phyloP scores from a whole-genome alignment of 2,888 invertebrate species.

The Nezara viridula region DNA sequence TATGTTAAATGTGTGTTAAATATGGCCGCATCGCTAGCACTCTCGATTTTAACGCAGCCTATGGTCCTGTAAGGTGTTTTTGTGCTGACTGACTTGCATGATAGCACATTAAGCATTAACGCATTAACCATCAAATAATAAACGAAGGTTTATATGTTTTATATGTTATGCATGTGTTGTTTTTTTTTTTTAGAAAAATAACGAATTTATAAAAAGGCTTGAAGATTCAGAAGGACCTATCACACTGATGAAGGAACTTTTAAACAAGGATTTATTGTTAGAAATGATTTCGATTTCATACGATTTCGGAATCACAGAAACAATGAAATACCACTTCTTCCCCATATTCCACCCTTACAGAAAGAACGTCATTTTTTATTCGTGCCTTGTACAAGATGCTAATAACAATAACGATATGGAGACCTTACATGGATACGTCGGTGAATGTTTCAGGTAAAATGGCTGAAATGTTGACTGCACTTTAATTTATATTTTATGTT shows the following conservation, averaged over 20 bases:
- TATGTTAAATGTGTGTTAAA: too few species aligned
- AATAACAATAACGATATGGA: background rate
- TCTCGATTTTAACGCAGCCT: too few species aligned
- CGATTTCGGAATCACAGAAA: background rate
- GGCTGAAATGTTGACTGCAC: background rate
- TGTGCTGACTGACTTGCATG: too few species aligned
- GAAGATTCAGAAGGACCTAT: background rate
- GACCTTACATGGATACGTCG: background rate
- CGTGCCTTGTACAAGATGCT: background rate
- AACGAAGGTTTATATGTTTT: too few species aligned
- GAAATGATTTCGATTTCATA: background rate
- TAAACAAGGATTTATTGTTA: background rate
- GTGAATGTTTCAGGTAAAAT: constrained; percentile 52
- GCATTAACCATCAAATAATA: too few species aligned
- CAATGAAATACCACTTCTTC: background rate
- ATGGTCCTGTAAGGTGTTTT: too few species aligned
- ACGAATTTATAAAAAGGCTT: constrained; percentile 41
- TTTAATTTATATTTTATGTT: too few species aligned
- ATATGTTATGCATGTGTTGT: too few species aligned
- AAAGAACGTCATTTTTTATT: constrained; percentile 34
- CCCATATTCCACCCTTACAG: constrained; percentile 36
- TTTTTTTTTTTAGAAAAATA: constrained; percentile 40
- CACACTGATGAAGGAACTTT: background rate
- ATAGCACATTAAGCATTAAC: too few species aligned
- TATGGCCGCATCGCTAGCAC: too few species aligned